Conservation (phyloP, 2,113 vertebrate genomes). For the Myrmophylax atrothorax region DNA sequence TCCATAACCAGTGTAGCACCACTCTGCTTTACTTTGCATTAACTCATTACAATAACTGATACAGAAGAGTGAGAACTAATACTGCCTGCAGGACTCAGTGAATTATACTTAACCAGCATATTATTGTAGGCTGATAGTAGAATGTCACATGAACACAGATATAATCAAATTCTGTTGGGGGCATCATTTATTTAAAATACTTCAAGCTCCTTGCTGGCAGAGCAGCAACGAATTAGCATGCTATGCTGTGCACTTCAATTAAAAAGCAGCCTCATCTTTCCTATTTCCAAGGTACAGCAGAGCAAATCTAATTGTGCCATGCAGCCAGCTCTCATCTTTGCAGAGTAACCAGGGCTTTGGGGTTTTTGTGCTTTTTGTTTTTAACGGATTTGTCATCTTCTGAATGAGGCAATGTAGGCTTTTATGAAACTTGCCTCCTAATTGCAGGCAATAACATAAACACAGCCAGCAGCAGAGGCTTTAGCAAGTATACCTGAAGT, state of each 20-base stretch:
- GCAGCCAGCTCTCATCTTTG: slow-evolving; percentile 23
- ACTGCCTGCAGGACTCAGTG: slow-evolving; percentile 46
- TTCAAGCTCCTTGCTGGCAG: slow-evolving; percentile 61
- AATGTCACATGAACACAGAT: slow-evolving; percentile 45
- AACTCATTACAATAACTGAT: slow-evolving; percentile 19
- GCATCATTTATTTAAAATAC: slow-evolving; percentile 65
- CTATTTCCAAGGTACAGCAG: slow-evolving; percentile 53
- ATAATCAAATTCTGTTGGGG: slow-evolving; percentile 65
- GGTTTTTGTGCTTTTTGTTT: not conserved
- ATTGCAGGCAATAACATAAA: slow-evolving; percentile 51
- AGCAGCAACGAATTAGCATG: slow-evolving; percentile 46
- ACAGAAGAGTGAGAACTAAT: slow-evolving; percentile 10
- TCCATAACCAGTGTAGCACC: not conserved
- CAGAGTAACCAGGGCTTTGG: slow-evolving; percentile 29
- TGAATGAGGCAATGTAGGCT: not conserved
- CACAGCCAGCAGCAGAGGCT: slow-evolving; percentile 1
- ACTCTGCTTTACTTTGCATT: not conserved
- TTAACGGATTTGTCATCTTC: not conserved
- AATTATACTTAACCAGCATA: slow-evolving; percentile 57
- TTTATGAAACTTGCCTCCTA: slow-evolving; percentile 46
- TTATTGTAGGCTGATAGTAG: slow-evolving; percentile 45
- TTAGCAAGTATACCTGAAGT: not conserved
- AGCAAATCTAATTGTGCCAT: slow-evolving; percentile 57
- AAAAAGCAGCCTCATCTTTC: slow-evolving; percentile 56
- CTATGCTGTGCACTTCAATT: slow-evolving; percentile 54